Percentiles rank a stretch among this genome's conserved stretches.
Conservation (phyloP, 2,888 invertebrate genomes). For the Aricia artaxerxes region DNA sequence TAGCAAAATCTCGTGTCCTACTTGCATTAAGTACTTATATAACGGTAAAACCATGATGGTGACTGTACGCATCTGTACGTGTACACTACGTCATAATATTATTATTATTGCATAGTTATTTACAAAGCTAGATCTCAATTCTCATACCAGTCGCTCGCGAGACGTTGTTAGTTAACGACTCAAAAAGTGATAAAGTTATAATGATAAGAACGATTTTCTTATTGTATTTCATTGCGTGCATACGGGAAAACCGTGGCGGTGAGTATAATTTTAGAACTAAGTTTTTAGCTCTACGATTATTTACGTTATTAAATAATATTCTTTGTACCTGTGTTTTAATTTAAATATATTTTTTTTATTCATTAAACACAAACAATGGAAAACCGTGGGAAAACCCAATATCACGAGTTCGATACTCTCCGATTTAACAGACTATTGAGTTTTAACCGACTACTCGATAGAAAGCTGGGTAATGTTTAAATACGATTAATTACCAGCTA, state of each 20-base stretch:
- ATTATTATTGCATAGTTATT: background rate
- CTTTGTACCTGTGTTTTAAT: background rate
- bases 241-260: constrained; percentile 41
- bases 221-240: background rate
- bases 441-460: too few relatives aligned
- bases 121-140: background rate
- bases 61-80: background rate
- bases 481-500: too few relatives aligned
- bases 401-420: too few relatives aligned
- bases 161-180: background rate
- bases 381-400: background rate
- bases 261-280: constrained; percentile 37
- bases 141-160: background rate
- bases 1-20: constrained; percentile 1
- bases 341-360: background rate
- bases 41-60: background rate
- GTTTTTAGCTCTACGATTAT: background rate
- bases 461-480: too few relatives aligned
- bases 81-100: background rate
- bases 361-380: background rate
- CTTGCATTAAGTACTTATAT: constrained; percentile 1
- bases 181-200: background rate
- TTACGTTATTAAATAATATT: background rate
- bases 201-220: background rate
- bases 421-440: too few relatives aligned